Evolutionary conservation across 2,797 vertebrate species (phyloP).

Genomic region (Cyclopterus lumpus): DNA sequence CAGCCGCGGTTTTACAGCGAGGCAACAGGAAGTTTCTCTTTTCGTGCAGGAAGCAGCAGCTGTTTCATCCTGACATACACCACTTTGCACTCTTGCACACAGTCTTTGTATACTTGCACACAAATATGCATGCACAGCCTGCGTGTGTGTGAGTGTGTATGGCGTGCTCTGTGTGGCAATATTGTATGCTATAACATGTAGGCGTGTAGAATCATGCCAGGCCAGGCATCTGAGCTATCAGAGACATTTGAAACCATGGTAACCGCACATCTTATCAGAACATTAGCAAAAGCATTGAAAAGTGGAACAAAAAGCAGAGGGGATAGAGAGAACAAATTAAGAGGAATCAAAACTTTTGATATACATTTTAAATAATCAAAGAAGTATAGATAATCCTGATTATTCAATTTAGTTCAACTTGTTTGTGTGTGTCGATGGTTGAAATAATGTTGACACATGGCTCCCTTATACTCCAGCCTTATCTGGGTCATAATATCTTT

Average conservation of each 20-base stretch:
- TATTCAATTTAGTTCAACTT: conserved; percentile 11
- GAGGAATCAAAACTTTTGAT: conserved; percentile 27
- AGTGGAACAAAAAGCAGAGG: conserved; percentile 42
- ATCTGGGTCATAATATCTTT: conserved; percentile 58
- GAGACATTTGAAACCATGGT: conserved; percentile 77
- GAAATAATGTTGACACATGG: conserved; percentile 28
- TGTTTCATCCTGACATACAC: conserved; percentile 65
- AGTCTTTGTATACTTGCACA: conserved; percentile 26
- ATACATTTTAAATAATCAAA: neutral
- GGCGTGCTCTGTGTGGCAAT: conserved; percentile 38
- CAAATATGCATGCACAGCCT: neutral
- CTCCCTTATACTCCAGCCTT: conserved; percentile 42
- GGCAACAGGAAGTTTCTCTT: conserved; percentile 81
- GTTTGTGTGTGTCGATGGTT: conserved; percentile 9
- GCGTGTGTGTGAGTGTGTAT: neutral
- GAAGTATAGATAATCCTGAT: neutral
- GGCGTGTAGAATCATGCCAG: conserved; percentile 72
- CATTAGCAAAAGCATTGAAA: conserved; percentile 53
- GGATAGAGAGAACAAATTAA: conserved; percentile 39
- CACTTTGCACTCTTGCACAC: conserved; percentile 57
- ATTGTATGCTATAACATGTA: conserved; percentile 64
- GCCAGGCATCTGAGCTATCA: conserved; percentile 64
- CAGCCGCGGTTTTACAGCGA: conserved; percentile 65
- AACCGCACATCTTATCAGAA: conserved; percentile 67
- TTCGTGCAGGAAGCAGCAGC: conserved; percentile 79